Conservation (phyloP, 2,113 vertebrate genomes). For the Halcyon senegalensis region DNA sequence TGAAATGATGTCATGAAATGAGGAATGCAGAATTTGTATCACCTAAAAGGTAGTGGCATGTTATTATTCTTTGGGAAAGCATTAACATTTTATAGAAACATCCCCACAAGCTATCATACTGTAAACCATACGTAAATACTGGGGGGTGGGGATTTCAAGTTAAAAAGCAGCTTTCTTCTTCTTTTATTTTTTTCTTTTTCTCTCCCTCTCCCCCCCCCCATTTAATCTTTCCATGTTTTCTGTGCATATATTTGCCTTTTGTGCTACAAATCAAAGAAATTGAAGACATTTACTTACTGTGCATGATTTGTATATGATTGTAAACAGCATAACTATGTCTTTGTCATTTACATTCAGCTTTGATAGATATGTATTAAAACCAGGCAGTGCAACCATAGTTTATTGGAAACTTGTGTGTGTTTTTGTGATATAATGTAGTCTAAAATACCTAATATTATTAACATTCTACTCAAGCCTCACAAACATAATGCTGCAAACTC, state of each 20-base stretch:
- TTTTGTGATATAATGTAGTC: not conserved
- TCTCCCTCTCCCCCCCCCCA: rapidly evolving
- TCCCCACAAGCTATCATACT: not conserved
- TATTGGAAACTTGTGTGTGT: not conserved
- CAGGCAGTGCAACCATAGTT: not conserved
- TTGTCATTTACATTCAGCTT: not conserved
- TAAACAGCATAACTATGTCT: not conserved
- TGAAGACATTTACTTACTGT: not conserved
- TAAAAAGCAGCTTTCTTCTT: not conserved
- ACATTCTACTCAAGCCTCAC: conserved; percentile 1
- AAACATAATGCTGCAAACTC: conserved; percentile 3
- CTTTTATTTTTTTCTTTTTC: not conserved
- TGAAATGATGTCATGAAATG: not conserved
- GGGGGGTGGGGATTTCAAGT: not conserved
- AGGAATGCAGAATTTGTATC: not conserved
- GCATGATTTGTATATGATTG: not conserved
- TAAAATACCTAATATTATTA: conserved; percentile 8
- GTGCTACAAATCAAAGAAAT: not conserved
- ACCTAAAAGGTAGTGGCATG: not conserved
- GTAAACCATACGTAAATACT: not conserved
- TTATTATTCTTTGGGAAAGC: not conserved
- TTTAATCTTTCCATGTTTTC: not conserved
- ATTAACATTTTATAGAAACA: not conserved
- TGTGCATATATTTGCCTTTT: not conserved
- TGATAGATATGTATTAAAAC: not conserved